Percentiles rank a stretch among this genome's conserved stretches.
phyloP scores from a whole-genome alignment of 2,888 invertebrate species.

The Euplagia quadripunctaria region DNA sequence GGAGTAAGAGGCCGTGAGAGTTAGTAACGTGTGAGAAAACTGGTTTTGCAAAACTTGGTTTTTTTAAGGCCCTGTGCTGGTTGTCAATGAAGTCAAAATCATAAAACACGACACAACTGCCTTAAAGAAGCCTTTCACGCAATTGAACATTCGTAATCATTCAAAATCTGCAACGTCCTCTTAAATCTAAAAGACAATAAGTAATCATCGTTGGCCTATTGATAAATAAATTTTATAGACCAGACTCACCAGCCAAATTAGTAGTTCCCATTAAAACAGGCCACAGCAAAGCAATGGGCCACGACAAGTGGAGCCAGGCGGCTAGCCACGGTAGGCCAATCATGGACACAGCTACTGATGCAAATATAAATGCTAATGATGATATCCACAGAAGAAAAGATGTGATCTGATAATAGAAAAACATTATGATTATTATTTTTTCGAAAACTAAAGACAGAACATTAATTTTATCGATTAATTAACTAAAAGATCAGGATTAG shows the following conservation, averaged over 20 bases:
- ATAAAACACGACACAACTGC: neutral
- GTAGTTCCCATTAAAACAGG: constrained; percentile 72
- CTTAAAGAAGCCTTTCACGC: too few relatives aligned
- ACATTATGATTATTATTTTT: neutral
- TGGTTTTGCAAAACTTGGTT: too few relatives aligned
- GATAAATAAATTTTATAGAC: neutral
- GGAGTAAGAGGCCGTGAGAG: too few relatives aligned
- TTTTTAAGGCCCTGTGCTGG: too few relatives aligned
- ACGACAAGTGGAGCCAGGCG: constrained; percentile 68
- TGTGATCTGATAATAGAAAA: constrained; percentile 47
- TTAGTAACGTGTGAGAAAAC: too few relatives aligned
- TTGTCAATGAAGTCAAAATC: neutral
- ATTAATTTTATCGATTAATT: neutral
- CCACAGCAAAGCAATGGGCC: constrained; percentile 75
- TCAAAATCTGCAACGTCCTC: neutral
- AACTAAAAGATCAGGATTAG: neutral
- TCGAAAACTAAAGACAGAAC: neutral
- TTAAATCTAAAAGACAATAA: neutral
- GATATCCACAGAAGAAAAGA: constrained; percentile 61
- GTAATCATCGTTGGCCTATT: neutral
- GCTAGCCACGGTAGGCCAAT: constrained; percentile 63
- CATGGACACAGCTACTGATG: constrained; percentile 53
- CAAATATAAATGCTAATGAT: constrained; percentile 55
- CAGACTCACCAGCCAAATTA: constrained; percentile 60
- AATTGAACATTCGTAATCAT: neutral